Conservation (phyloP, 2,888 invertebrate species). For the Eulithis prunata region DNA sequence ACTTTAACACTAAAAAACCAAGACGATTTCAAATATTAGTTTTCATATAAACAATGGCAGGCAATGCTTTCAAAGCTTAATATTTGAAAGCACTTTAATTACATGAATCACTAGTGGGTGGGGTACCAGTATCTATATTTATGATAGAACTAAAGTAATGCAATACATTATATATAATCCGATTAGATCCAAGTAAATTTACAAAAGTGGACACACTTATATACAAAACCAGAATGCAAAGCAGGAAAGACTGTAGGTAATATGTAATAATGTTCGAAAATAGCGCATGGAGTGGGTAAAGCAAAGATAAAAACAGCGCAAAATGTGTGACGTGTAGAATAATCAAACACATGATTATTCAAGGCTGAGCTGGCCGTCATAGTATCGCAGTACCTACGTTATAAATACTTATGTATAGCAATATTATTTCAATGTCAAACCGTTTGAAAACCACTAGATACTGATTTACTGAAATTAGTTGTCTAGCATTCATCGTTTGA, state of each 20-base stretch:
- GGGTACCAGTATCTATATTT: too few species aligned
- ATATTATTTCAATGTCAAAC: slow-evolving; percentile 72
- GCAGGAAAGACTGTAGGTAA: background rate
- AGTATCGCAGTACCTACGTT: slow-evolving; percentile 61
- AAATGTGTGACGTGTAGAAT: slow-evolving; percentile 69
- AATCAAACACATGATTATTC: slow-evolving; percentile 75
- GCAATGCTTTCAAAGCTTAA: too few species aligned
- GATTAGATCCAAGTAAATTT: background rate
- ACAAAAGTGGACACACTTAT: background rate
- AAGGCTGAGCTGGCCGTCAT: slow-evolving; percentile 74
- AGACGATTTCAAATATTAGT: too few species aligned
- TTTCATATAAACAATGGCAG: too few species aligned
- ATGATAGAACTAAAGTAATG: too few species aligned
- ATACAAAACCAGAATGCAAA: slow-evolving; percentile 2
- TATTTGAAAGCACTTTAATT: too few species aligned
- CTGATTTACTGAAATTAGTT: slow-evolving; percentile 36
- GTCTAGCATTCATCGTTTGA: background rate
- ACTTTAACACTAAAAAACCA: too few species aligned
- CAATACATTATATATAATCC: background rate
- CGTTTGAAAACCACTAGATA: slow-evolving; percentile 44
- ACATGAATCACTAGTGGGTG: too few species aligned
- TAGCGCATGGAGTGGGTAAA: slow-evolving; percentile 44
- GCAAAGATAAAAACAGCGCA: slow-evolving; percentile 58
- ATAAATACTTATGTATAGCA: slow-evolving; percentile 65
- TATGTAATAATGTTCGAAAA: slow-evolving; percentile 27